Percentiles rank a stretch among this genome's conserved stretches.
phyloP scores from a whole-genome alignment of 2,113 vertebrate genomes.

The Pseudorectes ferrugineus region DNA sequence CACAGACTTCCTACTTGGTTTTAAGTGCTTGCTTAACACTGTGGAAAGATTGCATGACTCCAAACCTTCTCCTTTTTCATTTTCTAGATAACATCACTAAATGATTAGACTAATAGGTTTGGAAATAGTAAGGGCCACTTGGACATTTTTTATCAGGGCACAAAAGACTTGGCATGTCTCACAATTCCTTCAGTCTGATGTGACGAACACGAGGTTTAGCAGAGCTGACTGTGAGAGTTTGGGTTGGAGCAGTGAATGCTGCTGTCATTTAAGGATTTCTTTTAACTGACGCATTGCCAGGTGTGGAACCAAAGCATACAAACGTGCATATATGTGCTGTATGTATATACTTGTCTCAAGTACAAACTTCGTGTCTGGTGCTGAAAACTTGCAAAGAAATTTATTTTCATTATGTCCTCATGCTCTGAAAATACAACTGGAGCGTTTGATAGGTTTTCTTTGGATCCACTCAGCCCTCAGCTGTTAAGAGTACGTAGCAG shows the following conservation, averaged over 20 bases:
- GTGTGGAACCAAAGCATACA: background rate
- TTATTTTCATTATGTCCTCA: background rate
- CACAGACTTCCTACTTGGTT: background rate
- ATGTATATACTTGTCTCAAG: background rate
- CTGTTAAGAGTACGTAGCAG: background rate
- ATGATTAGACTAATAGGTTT: background rate
- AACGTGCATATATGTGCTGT: fast-evolving
- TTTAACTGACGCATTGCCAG: background rate
- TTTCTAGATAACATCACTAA: background rate
- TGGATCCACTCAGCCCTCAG: background rate
- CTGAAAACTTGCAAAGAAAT: background rate
- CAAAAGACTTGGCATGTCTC: background rate
- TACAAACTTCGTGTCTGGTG: background rate
- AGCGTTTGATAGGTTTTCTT: background rate
- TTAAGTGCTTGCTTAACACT: background rate
- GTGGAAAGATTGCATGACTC: background rate
- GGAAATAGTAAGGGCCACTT: background rate
- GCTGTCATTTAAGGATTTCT: background rate
- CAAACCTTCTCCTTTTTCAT: background rate
- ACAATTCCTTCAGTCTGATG: background rate
- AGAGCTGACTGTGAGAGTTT: background rate
- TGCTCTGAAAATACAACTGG: background rate
- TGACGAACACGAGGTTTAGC: background rate
- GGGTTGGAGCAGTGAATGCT: background rate
- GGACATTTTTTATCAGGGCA: background rate